Conservation (phyloP, 1,140 invertebrate species). For the Medauroidea extradentata region DNA sequence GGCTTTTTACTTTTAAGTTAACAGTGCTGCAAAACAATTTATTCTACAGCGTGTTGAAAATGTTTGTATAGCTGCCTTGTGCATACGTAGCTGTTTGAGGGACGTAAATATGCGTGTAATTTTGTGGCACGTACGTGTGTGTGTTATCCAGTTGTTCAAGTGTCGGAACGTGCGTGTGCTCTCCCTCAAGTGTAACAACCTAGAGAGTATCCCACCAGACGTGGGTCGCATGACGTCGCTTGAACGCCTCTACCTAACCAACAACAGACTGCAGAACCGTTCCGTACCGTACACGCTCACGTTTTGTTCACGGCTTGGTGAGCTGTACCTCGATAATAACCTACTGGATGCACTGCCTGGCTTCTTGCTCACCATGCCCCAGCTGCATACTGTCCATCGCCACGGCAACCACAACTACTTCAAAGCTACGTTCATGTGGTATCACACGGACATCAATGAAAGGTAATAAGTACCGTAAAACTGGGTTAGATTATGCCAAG, state of each 20-base stretch:
- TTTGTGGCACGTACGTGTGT: not conserved
- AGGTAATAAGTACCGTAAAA: no score
- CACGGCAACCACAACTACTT: constrained; percentile 54
- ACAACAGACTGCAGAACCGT: constrained; percentile 46
- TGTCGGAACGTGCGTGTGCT: constrained; percentile 37
- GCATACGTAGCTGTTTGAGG: no score
- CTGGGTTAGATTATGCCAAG: no score
- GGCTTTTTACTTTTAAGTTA: no score
- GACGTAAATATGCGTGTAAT: not conserved
- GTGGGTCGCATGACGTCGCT: constrained; percentile 45
- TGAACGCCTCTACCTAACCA: constrained; percentile 46
- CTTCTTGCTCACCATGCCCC: constrained; percentile 43
- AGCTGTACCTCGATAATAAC: constrained; percentile 47
- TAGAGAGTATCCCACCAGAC: constrained; percentile 44
- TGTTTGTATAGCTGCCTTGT: no score
- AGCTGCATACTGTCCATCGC: constrained; percentile 46
- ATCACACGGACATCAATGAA: constrained; percentile 48
- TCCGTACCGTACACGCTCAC: constrained; percentile 48
- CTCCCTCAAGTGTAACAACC: constrained; percentile 47
- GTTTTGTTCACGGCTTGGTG: constrained; percentile 41
- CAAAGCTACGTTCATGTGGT: constrained; percentile 53
- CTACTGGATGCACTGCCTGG: constrained; percentile 49
- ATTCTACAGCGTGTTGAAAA: no score
- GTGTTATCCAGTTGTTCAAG: constrained; percentile 41
- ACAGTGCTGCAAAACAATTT: no score